Conservation (phyloP, 2,797 vertebrate genomes). For the Salmo trutta region DNA sequence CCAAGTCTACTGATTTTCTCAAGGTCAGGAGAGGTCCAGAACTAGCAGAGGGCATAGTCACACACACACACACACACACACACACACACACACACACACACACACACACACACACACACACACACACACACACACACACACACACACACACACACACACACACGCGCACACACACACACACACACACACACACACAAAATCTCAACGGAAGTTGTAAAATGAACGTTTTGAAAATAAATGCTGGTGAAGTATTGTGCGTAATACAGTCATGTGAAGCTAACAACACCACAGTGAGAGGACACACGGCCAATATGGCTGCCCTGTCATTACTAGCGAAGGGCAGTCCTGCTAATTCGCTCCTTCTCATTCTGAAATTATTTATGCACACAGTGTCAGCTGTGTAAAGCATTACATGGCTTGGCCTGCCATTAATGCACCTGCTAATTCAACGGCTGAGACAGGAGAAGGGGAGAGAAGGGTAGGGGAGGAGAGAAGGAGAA, state of each 20-base stretch:
- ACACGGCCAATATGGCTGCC: conserved; percentile 37
- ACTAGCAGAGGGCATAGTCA: conserved; percentile 61
- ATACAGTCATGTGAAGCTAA: not conserved
- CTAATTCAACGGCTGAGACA: conserved; percentile 53
- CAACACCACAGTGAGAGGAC: conserved; percentile 7
- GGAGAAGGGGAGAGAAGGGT: conserved; percentile 24
- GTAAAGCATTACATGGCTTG: conserved; percentile 55
- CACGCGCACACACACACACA: conserved; percentile 14
- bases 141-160: conserved; percentile 24
- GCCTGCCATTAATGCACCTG: conserved; percentile 60
- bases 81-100: not conserved
- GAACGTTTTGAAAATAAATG: not conserved
- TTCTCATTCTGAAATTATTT: conserved; percentile 66
- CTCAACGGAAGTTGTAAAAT: too few relatives aligned
- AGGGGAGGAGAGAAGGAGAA: not conserved
- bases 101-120: conserved; percentile 31
- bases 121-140: not conserved
- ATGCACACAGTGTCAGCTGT: conserved; percentile 56
- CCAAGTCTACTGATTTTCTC: conserved; percentile 53
- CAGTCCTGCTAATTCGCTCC: conserved; percentile 57
- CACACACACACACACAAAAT: not conserved
- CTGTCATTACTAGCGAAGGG: conserved; percentile 49
- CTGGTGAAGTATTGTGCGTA: not conserved
- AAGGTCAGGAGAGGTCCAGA: conserved; percentile 74
- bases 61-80: conserved; percentile 30